Base-by-base conservation (phyloP, 92 coral and sea anemone genomes). In the Parazoanthus swiftii region DNA sequence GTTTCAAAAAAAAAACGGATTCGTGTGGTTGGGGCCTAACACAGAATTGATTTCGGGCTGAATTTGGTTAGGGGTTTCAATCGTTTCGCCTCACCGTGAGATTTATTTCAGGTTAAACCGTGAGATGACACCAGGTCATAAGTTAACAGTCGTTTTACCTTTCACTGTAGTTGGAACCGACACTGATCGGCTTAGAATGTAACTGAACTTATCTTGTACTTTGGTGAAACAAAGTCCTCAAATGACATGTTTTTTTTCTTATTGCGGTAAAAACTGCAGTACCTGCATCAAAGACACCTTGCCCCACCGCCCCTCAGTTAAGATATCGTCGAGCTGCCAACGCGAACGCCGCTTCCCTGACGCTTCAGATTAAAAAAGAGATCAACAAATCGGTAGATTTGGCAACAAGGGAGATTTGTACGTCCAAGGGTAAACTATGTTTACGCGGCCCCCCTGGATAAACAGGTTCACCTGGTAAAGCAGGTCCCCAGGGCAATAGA, bases 401-500 rank as follows among this genome's bases (percentile, higher is more conserved):
- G 48, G 85, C 85, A 35, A 81, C 85, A 5, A 81, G 85, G 18
- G 59, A 58, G 51, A 81, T 81, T 35, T 81, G 85, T 81, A 65
- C n/a, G 25, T 59, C 85, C 16, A 56, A 81, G 48, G 73, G 85
- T 58, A 81, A 81, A 81, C 46, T 81, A 33, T 81, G 85, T 36
- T 59, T 81, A 81, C 85, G 39, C 2, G 85, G 85, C 15, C 74
- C 85, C 85, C 85, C 85, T n/a, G 85, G 85, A 81, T 65, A 39
- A 26, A 36, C 44, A 76, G 70, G 70, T 23, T 21, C 25, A 3
- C 79, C 79, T 39, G 79, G 79, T 76, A 76, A 76, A 37, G 79
- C 79, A 25, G 79, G 79, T 20, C 54, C 54, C 46, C 48, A 76
- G 79, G 79, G 79, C 38, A 39, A 76, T 16, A 76, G 25, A 16